These are phyloP conservation scores for Hiodon alosoides DNA, from an alignment of 2,113 vertebrate genomes.

Conservation along the genomic window DNA sequence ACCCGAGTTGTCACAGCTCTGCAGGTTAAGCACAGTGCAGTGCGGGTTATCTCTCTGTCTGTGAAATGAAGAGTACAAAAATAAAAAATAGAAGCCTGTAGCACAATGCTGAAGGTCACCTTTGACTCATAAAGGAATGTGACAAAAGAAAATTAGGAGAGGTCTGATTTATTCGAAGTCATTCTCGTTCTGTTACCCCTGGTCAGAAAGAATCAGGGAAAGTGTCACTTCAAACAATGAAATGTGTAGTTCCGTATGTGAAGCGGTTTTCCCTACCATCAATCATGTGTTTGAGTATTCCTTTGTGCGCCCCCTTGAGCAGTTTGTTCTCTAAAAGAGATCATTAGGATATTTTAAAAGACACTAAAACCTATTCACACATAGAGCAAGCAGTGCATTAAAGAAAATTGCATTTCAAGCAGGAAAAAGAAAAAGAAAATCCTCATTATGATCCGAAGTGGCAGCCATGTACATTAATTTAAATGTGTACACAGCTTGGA, in stretches of 20 bases:
- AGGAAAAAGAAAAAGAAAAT: no score
- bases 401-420: no score
- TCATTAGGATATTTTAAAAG: no score
- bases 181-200: slow-evolving; percentile 63
- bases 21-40: slow-evolving; percentile 27
- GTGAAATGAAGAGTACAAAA: slow-evolving; percentile 54
- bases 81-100: slow-evolving; percentile 31
- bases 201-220: slow-evolving; percentile 60
- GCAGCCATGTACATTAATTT: no score
- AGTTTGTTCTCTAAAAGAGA: no score
- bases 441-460: no score
- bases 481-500: no score
- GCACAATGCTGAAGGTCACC: slow-evolving; percentile 51
- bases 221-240: slow-evolving; percentile 47
- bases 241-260: slow-evolving; percentile 39
- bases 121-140: slow-evolving; percentile 49
- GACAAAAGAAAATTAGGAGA: slow-evolving; percentile 53
- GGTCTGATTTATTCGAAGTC: slow-evolving; percentile 51
- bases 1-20: slow-evolving; percentile 31
- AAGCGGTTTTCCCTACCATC: slow-evolving; percentile 31
- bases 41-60: slow-evolving; percentile 35
- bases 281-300: slow-evolving; percentile 30
- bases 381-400: no score
- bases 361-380: no score
- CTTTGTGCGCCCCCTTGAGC: neutral